These are phyloP conservation scores for Apteryx owenii DNA, from an alignment of 2,113 vertebrate species.

Conservation along the genomic window DNA sequence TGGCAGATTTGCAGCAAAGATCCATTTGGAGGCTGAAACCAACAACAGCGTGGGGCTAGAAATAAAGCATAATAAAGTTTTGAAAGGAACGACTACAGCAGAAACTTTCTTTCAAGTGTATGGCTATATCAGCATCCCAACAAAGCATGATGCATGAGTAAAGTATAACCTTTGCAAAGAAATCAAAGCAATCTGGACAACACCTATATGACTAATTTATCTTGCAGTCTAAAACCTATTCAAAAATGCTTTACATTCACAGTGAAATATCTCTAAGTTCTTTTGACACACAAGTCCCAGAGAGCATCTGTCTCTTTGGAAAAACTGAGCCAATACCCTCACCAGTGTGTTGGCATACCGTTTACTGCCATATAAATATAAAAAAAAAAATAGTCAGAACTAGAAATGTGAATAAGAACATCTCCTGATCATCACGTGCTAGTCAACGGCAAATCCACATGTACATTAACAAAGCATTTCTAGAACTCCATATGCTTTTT, in stretches of 20 bases:
- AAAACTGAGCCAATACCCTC: not conserved
- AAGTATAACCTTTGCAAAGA: not conserved
- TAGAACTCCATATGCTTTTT: not conserved
- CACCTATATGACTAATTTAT: not conserved
- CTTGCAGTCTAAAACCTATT: not conserved
- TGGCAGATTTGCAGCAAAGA: not conserved
- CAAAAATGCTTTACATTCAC: not conserved
- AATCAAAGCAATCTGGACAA: not conserved
- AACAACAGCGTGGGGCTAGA: not conserved
- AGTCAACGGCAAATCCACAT: not conserved
- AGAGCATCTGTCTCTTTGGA: not conserved
- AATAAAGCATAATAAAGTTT: not conserved
- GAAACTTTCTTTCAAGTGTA: not conserved
- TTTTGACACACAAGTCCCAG: not conserved
- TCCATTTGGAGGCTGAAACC: not conserved
- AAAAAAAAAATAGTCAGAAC: not conserved
- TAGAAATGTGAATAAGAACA: not conserved
- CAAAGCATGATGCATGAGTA: accelerated
- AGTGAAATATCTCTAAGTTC: accelerated
- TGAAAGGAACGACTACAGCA: not conserved
- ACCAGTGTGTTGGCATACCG: not conserved
- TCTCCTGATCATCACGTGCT: not conserved
- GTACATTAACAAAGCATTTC: not conserved
- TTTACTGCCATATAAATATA: not conserved
- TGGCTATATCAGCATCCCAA: not conserved